A percentile compares a stretch with the other conserved stretches of the same genome.
Evolutionary conservation across 2,113 vertebrate species (phyloP).

Genomic region (Phrynosoma blainvillii): DNA sequence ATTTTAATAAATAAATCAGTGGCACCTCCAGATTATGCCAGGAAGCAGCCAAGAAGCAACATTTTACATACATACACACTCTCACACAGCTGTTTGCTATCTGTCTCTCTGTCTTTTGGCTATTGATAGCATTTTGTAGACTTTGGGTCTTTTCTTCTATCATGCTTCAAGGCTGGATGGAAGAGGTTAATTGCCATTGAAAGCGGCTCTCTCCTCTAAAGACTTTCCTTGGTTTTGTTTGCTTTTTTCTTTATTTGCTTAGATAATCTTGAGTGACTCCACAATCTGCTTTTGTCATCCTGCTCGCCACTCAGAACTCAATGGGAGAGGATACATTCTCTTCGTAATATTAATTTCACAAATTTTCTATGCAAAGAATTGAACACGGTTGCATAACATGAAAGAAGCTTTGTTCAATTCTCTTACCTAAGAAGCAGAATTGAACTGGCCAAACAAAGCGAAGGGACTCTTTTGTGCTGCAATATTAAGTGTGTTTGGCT

Average conservation of each 20-base stretch:
- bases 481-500: neutral
- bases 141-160: neutral
- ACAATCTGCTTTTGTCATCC: slow-evolving; percentile 55
- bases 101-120: too few species aligned
- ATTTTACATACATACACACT: too few species aligned
- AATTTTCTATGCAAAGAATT: slow-evolving; percentile 40
- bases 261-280: slow-evolving; percentile 50
- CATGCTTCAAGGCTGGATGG: slow-evolving; percentile 41
- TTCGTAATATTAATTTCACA: slow-evolving; percentile 58
- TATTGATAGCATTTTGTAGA: too few species aligned
- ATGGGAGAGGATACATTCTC: too few species aligned
- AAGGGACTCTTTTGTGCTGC: neutral
- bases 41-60: too few species aligned
- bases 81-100: too few species aligned
- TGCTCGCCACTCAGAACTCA: slow-evolving; percentile 24
- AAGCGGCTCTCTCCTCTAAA: slow-evolving; percentile 15
- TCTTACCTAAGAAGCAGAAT: neutral
- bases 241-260: slow-evolving; percentile 21
- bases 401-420: neutral
- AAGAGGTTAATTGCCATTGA: too few species aligned
- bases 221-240: too few species aligned
- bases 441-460: neutral
- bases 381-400: neutral
- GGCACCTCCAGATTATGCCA: too few species aligned
- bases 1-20: too few species aligned